Conservation (phyloP, 2,113 vertebrate genomes). For the Sylvietta virens region DNA sequence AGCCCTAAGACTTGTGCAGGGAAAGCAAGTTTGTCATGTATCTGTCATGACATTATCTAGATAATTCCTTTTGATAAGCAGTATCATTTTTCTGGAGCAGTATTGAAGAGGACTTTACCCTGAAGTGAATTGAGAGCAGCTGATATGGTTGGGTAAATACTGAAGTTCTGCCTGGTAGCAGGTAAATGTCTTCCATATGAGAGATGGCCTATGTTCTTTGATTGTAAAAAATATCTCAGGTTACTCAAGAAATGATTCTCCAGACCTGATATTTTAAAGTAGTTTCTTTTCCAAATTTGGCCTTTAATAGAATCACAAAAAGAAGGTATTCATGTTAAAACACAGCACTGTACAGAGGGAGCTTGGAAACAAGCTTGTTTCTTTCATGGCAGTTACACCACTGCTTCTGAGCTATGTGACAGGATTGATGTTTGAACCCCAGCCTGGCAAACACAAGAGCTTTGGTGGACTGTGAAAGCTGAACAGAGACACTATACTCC, state of each 20-base stretch:
- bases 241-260: not conserved
- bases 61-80: conserved; percentile 58
- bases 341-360: not conserved
- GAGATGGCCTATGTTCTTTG: rapidly evolving
- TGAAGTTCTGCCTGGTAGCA: not conserved
- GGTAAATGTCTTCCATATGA: not conserved
- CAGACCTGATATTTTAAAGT: not conserved
- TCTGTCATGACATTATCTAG: conserved; percentile 50
- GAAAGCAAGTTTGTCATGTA: conserved; percentile 44
- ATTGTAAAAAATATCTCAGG: not conserved
- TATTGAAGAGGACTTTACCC: conserved; percentile 19
- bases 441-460: not conserved
- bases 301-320: not conserved
- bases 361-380: not conserved
- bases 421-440: not conserved
- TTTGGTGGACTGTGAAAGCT: not conserved
- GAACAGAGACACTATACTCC: not conserved
- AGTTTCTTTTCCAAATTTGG: not conserved
- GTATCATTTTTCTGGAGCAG: conserved; percentile 27
- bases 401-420: not conserved
- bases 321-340: not conserved
- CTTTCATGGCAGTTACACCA: not conserved
- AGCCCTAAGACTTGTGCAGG: conserved; percentile 9
- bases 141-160: conserved; percentile 10
- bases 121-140: conserved; percentile 12